phyloP scores from a whole-genome alignment of 2,113 vertebrate genomes.

The Pica pica region DNA sequence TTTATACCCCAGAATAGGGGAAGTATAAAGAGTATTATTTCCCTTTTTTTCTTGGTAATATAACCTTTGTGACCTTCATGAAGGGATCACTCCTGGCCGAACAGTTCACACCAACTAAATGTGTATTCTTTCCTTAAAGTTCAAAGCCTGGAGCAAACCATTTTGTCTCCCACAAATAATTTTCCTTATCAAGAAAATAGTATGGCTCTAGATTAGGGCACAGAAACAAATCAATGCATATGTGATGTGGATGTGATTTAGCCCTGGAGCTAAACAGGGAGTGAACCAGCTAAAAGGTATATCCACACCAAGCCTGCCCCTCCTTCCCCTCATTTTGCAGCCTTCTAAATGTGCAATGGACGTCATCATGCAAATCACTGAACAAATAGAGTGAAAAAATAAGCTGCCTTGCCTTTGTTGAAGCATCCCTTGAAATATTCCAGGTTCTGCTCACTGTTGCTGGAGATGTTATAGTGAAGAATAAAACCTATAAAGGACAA shows the following conservation, averaged over 20 bases:
- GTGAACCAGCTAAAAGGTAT: background rate
- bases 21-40: background rate
- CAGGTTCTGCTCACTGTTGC: background rate
- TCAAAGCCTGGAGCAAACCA: background rate
- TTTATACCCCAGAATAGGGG: background rate
- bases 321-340: background rate
- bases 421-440: background rate
- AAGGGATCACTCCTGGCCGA: background rate
- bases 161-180: background rate
- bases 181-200: background rate
- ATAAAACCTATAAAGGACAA: background rate
- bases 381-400: background rate
- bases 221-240: background rate
- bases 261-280: background rate
- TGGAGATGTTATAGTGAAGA: background rate
- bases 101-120: background rate
- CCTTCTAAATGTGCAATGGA: background rate
- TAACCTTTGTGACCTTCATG: background rate
- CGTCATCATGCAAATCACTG: background rate
- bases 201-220: background rate
- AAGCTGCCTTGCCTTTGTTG: background rate
- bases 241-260: background rate
- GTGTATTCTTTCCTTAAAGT: background rate
- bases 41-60: background rate
- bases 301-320: background rate